Percentiles rank a stretch among this genome's conserved stretches.
Conservation (phyloP, 2,888 invertebrate genomes). For the Camponotus fellah region DNA sequence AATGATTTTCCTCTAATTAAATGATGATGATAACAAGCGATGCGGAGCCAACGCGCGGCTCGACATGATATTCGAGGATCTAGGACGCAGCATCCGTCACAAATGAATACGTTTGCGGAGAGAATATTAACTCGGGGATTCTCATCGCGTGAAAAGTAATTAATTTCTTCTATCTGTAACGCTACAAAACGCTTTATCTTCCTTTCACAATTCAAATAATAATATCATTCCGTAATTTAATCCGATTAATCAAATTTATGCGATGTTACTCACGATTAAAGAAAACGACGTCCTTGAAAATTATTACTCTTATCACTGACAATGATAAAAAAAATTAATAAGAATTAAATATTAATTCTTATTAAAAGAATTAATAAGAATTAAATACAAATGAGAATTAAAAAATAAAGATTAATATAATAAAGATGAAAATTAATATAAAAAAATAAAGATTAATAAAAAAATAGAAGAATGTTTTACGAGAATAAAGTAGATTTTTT, state of each 20-base stretch:
- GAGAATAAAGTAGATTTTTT: not conserved
- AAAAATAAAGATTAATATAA: no score
- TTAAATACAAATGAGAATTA: no score
- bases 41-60: not conserved
- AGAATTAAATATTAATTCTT: no score
- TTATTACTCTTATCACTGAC: not conserved
- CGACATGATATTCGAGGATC: not conserved
- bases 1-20: constrained; percentile 35
- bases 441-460: not conserved
- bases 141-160: not conserved
- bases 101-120: not conserved
- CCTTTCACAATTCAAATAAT: not conserved
- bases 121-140: not conserved
- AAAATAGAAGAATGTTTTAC: not conserved
- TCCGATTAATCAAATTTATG: not conserved
- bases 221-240: not conserved
- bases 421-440: no score
- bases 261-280: not conserved
- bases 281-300: not conserved
- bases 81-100: not conserved
- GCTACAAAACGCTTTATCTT: not conserved
- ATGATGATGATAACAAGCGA: constrained; percentile 3
- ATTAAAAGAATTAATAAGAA: no score
- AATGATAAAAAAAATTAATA: no score
- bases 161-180: not conserved